Base-by-base conservation (phyloP, 1,140 invertebrate species). In the Cheumatopsyche charites region DNA sequence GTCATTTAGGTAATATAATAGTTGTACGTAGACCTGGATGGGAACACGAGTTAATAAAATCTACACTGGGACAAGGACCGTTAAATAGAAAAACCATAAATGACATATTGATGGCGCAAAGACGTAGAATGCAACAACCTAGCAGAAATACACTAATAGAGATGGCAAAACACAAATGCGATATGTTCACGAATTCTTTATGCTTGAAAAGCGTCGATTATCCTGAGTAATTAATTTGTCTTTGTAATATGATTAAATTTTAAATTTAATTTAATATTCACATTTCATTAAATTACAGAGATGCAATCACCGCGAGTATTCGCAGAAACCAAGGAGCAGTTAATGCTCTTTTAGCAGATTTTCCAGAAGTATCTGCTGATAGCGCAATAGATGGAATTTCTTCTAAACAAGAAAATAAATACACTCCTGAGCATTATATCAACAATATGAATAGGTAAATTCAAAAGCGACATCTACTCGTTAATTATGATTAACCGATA, bases 201-300 rank as follows among this genome's bases (percentile, higher is more conserved):
- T 94, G 92, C 80, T 83, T 94, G 29, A 87, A 90, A 74, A 86
- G 88, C 52, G 84, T 87, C 11, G 89, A 93, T 79, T 94, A 94
- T 82, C 92, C 92, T 58, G 87, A 88, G 91, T 93, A 85, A 88
- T 88, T 85, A 62, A 25, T 43, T 55, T 15, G 3, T 21, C 4
- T 2, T 61, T 15, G 3, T 15, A 19, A 19, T 19, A 62, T 17
- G 41, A 65, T 65, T 65, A 42, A 9, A 2, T n/a, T 65, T 13
- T 21, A 13, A 19, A 41, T 21, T 21, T 67, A 49, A 47, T 62
- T 58, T n/a, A 41, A 68, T 12, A 63, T 29, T 65, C 11, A 45
- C 43, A 65, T 25, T 17, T 29, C 29, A 52, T 62, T 47, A 23
- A 7, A 75, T 83, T 82, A 17, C 79, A 93, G 91, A 45, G 90